Conservation (phyloP, 2,888 invertebrate species). For the Pseudococcus longispinus region DNA sequence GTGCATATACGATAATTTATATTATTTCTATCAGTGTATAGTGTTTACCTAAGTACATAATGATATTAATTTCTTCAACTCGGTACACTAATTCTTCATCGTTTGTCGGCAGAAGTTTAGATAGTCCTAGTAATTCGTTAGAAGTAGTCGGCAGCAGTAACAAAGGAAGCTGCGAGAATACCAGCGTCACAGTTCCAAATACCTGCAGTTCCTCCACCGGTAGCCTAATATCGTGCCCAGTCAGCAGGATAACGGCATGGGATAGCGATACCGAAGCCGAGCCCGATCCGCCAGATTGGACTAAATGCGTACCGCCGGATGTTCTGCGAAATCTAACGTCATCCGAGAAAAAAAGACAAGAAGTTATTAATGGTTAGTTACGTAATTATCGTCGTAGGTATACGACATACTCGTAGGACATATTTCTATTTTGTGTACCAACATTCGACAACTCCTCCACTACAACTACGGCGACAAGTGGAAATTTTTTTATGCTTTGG, state of each 20-base stretch:
- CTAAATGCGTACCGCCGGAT: slow-evolving; percentile 77
- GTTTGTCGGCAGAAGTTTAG: slow-evolving; percentile 67
- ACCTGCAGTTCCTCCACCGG: slow-evolving; percentile 59
- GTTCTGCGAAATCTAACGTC: slow-evolving; percentile 76
- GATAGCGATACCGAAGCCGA: slow-evolving; percentile 71
- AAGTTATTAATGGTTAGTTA: slow-evolving; percentile 83
- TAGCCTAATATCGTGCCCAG: slow-evolving; percentile 18
- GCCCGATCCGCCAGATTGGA: slow-evolving; percentile 80
- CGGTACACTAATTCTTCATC: not conserved
- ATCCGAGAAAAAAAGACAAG: slow-evolving; percentile 87
- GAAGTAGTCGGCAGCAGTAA: slow-evolving; percentile 68
- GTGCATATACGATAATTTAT: too few species aligned
- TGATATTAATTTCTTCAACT: too few species aligned
- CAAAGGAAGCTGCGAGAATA: slow-evolving; percentile 59
- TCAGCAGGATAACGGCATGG: slow-evolving; percentile 61
- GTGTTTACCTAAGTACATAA: too few species aligned
- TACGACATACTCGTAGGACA: not conserved
- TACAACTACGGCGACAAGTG: not conserved
- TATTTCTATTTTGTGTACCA: not conserved
- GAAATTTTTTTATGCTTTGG: not conserved
- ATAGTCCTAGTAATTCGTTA: slow-evolving; percentile 77
- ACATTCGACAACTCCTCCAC: not conserved
- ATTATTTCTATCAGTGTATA: too few species aligned
- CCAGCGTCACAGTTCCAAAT: slow-evolving; percentile 52
- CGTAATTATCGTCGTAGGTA: not conserved